phyloP scores from a whole-genome alignment of 2,113 vertebrate species.

The Bos javanicus region DNA sequence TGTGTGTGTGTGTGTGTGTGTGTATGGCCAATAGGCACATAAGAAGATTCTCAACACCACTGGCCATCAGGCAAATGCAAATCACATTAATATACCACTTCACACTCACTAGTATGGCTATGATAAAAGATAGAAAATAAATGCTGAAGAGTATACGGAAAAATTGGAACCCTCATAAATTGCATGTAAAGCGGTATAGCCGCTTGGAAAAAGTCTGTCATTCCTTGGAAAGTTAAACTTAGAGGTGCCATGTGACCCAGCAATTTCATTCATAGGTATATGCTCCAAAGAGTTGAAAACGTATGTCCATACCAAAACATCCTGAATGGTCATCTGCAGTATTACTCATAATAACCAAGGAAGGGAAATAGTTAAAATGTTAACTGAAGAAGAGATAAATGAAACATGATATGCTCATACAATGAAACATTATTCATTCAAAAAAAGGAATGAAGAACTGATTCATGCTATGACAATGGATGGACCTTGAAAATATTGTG shows the following conservation, averaged over 20 bases:
- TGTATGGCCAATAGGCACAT: neutral
- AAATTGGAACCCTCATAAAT: neutral
- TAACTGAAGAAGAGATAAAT: neutral
- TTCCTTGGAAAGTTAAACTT: neutral
- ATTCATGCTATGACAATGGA: neutral
- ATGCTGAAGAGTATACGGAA: neutral
- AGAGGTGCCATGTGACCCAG: neutral
- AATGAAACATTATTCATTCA: neutral
- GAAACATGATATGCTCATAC: neutral
- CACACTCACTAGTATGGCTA: neutral
- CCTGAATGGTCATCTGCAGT: neutral
- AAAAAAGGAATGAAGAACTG: neutral
- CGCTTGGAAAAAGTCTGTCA: neutral
- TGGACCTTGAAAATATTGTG: neutral
- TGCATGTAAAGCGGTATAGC: neutral
- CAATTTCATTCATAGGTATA: neutral
- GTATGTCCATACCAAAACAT: neutral
- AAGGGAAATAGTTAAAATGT: neutral
- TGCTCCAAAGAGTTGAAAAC: neutral
- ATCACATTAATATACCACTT: neutral
- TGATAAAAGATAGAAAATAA: neutral
- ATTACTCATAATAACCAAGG: neutral
- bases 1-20: neutral
- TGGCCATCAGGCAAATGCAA: neutral
- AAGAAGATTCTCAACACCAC: neutral